phyloP scores from a whole-genome alignment of 2,113 vertebrate species.

The Mesembrinibis cayennensis region DNA sequence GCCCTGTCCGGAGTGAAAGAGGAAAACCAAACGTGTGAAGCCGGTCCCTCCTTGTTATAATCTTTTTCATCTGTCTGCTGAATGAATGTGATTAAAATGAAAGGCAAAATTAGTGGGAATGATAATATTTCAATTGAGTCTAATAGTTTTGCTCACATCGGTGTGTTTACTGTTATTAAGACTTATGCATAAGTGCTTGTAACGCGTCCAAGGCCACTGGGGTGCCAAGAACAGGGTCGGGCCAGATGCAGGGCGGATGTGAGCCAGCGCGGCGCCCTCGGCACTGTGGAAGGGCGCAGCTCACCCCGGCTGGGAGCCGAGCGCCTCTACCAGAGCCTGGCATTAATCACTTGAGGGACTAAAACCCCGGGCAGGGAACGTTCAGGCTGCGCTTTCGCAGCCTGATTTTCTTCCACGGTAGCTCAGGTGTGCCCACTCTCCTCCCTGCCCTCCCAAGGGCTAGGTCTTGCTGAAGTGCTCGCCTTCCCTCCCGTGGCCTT shows the following conservation, averaged over 20 bases:
- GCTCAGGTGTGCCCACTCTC: not conserved
- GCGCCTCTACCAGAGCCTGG: not conserved
- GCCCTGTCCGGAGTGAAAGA: rapidly evolving
- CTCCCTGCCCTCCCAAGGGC: not conserved
- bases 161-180: conserved; percentile 13
- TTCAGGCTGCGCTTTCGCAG: not conserved
- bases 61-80: conserved; percentile 7
- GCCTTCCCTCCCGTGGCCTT: rapidly evolving
- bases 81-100: conserved; percentile 3
- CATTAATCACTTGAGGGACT: not conserved
- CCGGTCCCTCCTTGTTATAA: not conserved
- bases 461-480: not conserved
- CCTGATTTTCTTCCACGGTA: not conserved
- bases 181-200: not conserved
- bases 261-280: not conserved
- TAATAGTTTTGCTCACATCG: not conserved
- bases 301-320: not conserved
- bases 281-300: not conserved
- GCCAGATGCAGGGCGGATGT: not conserved
- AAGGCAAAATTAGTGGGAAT: conserved; percentile 14
- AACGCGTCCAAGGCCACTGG: not conserved
- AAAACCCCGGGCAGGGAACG: rapidly evolving
- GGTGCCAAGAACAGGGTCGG: not conserved
- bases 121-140: not conserved
- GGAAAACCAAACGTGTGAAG: not conserved